Conservation (phyloP, 2,888 invertebrate genomes). For the Onchidella celtica region DNA sequence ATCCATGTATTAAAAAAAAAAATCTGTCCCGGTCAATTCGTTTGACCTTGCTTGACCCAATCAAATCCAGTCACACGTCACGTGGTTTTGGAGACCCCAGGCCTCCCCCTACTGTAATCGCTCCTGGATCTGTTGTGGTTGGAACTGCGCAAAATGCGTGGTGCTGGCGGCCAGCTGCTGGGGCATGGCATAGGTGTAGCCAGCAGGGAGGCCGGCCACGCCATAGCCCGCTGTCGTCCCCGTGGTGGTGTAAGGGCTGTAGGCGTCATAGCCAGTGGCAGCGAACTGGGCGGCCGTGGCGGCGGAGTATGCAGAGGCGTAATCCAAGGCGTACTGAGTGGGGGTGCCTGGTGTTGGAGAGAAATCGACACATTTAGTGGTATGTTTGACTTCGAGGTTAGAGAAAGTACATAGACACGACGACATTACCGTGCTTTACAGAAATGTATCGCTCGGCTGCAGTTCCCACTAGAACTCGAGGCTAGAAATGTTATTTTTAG, state of each 20-base stretch:
- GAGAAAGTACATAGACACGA: not conserved
- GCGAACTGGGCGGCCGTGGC: constrained; percentile 62
- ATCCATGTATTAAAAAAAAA: too few species aligned
- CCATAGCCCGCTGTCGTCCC: constrained; percentile 36
- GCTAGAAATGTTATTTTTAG: too few species aligned
- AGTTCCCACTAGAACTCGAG: too few species aligned
- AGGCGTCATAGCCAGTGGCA: constrained; percentile 61
- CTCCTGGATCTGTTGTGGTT: constrained; percentile 73
- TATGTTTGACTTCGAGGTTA: not conserved
- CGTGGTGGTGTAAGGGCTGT: constrained; percentile 66
- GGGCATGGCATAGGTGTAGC: constrained; percentile 71
- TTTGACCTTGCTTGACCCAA: not conserved
- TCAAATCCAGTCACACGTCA: constrained; percentile 32
- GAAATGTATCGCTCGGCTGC: too few species aligned
- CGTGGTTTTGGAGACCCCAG: constrained; percentile 23
- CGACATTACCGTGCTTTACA: too few species aligned
- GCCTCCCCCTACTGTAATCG: constrained; percentile 66
- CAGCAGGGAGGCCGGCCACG: constrained; percentile 59
- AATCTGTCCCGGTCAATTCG: not conserved
- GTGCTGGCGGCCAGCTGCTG: constrained; percentile 68
- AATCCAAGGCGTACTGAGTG: constrained; percentile 63
- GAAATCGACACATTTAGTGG: constrained; percentile 13
- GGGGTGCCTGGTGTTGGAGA: constrained; percentile 60
- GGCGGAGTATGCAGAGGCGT: constrained; percentile 64
- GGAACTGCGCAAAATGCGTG: constrained; percentile 66